Conservation (phyloP, 2,113 vertebrate species). For the Brachypteracias leptosomus region DNA sequence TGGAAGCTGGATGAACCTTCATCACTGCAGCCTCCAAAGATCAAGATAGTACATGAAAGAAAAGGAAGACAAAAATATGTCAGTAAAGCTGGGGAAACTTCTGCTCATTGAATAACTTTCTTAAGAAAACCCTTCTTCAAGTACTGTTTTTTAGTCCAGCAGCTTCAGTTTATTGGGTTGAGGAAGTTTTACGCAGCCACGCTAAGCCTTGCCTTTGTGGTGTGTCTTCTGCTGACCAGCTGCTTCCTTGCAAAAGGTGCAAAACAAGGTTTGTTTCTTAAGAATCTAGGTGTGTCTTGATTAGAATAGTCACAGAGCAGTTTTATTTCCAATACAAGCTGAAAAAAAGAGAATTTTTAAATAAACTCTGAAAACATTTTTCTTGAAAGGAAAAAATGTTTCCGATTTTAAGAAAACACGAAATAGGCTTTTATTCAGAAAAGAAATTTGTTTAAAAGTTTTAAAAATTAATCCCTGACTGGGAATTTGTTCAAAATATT, state of each 20-base stretch:
- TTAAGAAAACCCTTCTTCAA: neutral
- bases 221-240: neutral
- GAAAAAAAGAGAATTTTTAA: neutral
- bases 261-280: neutral
- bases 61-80: neutral
- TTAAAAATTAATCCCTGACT: neutral
- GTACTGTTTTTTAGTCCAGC: neutral
- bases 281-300: neutral
- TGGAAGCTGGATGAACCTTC: neutral
- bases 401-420: neutral
- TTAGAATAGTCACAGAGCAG: neutral
- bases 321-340: neutral
- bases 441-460: neutral
- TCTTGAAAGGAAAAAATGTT: neutral
- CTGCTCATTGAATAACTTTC: neutral
- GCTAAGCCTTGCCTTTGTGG: neutral
- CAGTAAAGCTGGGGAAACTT: neutral
- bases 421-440: neutral
- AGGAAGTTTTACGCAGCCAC: neutral
- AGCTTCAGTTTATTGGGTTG: neutral
- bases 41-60: neutral
- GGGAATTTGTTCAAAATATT: conserved; percentile 20
- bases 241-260: neutral
- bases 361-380: neutral
- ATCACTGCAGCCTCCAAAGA: neutral